Evolutionary conservation across 2,797 vertebrate species (phyloP).

Genomic region (Pangasius mekongensis): DNA sequence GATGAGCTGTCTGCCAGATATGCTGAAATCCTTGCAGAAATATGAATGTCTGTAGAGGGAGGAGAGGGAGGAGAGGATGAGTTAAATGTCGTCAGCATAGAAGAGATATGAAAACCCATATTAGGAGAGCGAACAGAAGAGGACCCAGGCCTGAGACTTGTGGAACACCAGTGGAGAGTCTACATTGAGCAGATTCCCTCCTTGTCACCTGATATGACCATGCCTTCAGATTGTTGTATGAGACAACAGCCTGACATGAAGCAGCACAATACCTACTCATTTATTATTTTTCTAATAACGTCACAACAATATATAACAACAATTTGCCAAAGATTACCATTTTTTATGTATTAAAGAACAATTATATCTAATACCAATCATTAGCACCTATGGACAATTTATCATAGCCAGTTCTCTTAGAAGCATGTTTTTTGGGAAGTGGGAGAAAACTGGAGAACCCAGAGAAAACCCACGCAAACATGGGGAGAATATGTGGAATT

Average conservation of each 20-base stretch:
- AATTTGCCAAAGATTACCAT: no score
- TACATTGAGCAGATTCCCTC: background rate
- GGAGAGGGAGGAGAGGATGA: background rate
- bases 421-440: background rate
- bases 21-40: constrained; percentile 14
- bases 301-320: no score
- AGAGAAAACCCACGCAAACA: no score
- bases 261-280: background rate
- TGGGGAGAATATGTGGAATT: background rate
- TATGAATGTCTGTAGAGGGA: background rate
- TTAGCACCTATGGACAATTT: no score
- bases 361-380: no score
- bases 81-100: background rate
- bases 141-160: background rate
- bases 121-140: background rate
- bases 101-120: background rate
- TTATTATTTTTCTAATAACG: background rate
- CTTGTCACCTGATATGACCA: background rate
- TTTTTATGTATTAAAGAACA: no score
- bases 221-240: background rate
- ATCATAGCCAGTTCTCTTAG: no score
- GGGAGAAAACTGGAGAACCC: background rate
- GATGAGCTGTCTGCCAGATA: background rate
- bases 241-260: background rate
- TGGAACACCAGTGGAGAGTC: background rate